These are phyloP conservation scores for Hermodice carunculata DNA, from an alignment of 2,888 invertebrate genomes.

Conservation along the genomic window DNA sequence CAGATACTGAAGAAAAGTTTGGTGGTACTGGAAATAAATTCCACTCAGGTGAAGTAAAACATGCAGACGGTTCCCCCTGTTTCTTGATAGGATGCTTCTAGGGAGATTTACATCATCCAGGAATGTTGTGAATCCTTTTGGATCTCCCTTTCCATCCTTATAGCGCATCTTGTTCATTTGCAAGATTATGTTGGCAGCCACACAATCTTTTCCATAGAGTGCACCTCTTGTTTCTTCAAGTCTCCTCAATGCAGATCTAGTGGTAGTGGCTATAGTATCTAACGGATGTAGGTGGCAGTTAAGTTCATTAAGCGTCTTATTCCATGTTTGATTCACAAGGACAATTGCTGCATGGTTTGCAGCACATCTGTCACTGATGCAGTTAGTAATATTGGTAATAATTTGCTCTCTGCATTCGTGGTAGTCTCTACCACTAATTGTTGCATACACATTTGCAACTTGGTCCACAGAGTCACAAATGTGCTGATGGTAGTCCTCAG, in stretches of 20 bases:
- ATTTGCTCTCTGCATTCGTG: background rate
- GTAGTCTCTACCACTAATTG: background rate
- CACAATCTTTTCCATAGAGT: slow-evolving; percentile 32
- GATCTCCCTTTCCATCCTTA: slow-evolving; percentile 39
- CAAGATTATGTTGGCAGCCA: slow-evolving; percentile 34
- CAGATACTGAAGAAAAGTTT: slow-evolving; percentile 14
- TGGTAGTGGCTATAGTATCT: slow-evolving; percentile 26
- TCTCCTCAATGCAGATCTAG: slow-evolving; percentile 16
- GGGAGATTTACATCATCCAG: slow-evolving; percentile 20
- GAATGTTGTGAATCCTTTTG: slow-evolving; percentile 31
- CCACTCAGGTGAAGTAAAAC: slow-evolving; percentile 36
- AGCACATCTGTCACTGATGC: slow-evolving; percentile 24
- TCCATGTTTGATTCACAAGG: slow-evolving; percentile 13
- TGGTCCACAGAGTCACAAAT: background rate
- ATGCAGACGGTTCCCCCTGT: slow-evolving; percentile 35
- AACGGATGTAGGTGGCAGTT: slow-evolving; percentile 34
- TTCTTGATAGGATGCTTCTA: slow-evolving; percentile 26
- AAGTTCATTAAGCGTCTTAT: slow-evolving; percentile 24
- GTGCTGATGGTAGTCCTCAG: background rate
- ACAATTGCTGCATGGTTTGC: slow-evolving; percentile 29
- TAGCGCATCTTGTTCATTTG: slow-evolving; percentile 35
- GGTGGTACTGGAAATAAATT: slow-evolving; percentile 12
- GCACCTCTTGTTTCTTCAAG: slow-evolving; percentile 21
- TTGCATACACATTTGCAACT: background rate
- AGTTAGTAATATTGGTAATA: slow-evolving; percentile 6